phyloP scores from a whole-genome alignment of 64 coral and sea anemone species.

The Montipora cactus region DNA sequence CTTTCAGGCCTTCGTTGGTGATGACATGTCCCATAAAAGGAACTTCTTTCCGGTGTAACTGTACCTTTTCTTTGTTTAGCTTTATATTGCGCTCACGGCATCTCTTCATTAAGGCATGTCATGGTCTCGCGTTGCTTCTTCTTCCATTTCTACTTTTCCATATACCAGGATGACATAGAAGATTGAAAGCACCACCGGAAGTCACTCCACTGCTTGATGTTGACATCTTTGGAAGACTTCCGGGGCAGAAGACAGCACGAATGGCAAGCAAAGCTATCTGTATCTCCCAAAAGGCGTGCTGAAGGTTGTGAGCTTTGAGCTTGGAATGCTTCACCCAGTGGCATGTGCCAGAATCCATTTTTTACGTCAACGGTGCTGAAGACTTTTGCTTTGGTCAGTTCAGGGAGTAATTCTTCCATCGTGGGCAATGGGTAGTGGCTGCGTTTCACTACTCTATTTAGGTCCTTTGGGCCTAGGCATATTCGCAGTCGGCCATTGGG shows the following conservation, averaged over 20 bases:
- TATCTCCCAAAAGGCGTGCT: slow-evolving; percentile 31
- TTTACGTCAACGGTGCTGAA: slow-evolving; percentile 10
- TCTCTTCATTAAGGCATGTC: not conserved
- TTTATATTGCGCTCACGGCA: slow-evolving; percentile 3
- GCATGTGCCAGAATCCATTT: slow-evolving; percentile 29
- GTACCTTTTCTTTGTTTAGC: slow-evolving; percentile 1
- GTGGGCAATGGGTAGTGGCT: slow-evolving; percentile 30
- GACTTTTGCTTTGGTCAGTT: slow-evolving; percentile 41
- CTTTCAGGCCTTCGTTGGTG: no score
- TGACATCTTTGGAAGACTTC: slow-evolving; percentile 25
- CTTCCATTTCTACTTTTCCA: not conserved
- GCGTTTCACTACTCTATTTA: slow-evolving; percentile 33
- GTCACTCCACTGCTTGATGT: not conserved
- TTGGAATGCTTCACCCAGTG: not conserved
- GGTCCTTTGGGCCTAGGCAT: slow-evolving; percentile 11
- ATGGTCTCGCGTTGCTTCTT: slow-evolving; percentile 3
- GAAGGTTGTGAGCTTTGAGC: slow-evolving; percentile 29
- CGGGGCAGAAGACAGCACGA: slow-evolving; percentile 1
- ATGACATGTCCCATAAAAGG: no score
- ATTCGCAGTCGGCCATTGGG: not conserved
- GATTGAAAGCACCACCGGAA: not conserved
- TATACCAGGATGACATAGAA: not conserved
- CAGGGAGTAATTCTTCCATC: slow-evolving; percentile 16
- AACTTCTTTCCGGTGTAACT: not conserved
- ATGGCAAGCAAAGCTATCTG: slow-evolving; percentile 13